Evolutionary conservation across 2,113 vertebrate species (phyloP), one percentile per base, ranked within the genome.

Genomic region (Solenodon paradoxus): DNA sequence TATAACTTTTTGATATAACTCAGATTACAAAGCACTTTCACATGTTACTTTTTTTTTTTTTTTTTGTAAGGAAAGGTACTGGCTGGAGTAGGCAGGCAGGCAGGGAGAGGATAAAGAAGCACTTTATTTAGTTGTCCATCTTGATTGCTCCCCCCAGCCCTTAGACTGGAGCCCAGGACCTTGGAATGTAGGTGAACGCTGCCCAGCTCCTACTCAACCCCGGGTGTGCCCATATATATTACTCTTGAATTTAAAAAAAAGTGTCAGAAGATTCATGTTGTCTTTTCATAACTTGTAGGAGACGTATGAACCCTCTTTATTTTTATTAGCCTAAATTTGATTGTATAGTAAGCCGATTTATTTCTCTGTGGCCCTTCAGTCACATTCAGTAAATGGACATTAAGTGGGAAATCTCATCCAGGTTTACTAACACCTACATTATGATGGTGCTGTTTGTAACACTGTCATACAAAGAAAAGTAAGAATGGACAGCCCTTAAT

Each of bases 261-360:
- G 81, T 42, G 28, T 89, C 16, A 35, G 68, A 92, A 74, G n/a
- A 59, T 86, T 88, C 91, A 1, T 92, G 1, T 80, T 88, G 51
- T 81, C 30, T 66, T 91, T 66, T 55, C 38, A 19, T 80, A 90
- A 35, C 8, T 9, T n/a, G 15, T 90, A 51, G 12, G 61, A 90
- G 88, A 92, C 5, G n/a, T 42, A 7, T 84, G 15, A 47, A 32
- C 63, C 12, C 51, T 53, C 17, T 49, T 77, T 38, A 40, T 95
- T 92, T 95, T 86, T 15, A 90, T 93, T 9, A 66, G 51, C 10
- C 55, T 90, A 59, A 90, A 83, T 72, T 95, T 71, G 78, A 38
- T 78, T 90, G 26, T 78, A 68, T 78, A n/a, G 4, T 92, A 91
- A 87, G 45, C 28, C 47, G 63, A 66, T 45, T 94, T 88, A 63